These are phyloP conservation scores for Turdus rufiventris DNA, from an alignment of 2,113 vertebrate genomes.

Conservation along the genomic window DNA sequence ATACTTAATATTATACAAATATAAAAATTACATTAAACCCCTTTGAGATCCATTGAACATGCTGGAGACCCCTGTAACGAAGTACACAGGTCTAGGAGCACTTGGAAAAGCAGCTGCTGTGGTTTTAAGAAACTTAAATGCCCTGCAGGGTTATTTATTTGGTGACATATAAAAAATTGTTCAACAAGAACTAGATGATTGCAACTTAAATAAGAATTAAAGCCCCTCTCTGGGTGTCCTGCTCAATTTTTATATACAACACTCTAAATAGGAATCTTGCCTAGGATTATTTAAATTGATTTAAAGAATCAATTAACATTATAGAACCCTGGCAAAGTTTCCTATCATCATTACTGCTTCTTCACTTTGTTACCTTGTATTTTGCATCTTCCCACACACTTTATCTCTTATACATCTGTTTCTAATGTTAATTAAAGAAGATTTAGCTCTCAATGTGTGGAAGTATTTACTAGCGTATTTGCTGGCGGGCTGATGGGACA, in stretches of 20 bases:
- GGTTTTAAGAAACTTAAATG: not conserved
- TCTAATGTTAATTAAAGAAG: not conserved
- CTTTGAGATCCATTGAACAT: not conserved
- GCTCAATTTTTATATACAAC: not conserved
- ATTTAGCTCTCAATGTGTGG: not conserved
- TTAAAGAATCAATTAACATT: slow-evolving; percentile 31
- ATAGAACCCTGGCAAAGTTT: slow-evolving; percentile 28
- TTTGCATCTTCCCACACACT: not conserved
- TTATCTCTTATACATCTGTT: not conserved
- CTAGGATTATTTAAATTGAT: not conserved
- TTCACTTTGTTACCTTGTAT: not conserved
- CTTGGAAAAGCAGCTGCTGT: not conserved
- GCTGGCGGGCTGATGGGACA: not conserved
- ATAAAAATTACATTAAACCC: not conserved
- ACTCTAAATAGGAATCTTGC: not conserved
- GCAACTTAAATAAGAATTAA: slow-evolving; percentile 41
- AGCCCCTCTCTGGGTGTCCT: not conserved
- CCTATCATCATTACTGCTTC: not conserved
- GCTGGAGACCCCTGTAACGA: not conserved
- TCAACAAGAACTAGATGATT: not conserved
- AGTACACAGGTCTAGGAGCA: not conserved
- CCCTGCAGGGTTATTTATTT: not conserved
- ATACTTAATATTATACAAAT: not conserved
- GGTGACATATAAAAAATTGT: not conserved
- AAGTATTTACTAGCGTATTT: not conserved